Conservation (phyloP, 1,140 invertebrate species). For the Monochamus saltuarius region DNA sequence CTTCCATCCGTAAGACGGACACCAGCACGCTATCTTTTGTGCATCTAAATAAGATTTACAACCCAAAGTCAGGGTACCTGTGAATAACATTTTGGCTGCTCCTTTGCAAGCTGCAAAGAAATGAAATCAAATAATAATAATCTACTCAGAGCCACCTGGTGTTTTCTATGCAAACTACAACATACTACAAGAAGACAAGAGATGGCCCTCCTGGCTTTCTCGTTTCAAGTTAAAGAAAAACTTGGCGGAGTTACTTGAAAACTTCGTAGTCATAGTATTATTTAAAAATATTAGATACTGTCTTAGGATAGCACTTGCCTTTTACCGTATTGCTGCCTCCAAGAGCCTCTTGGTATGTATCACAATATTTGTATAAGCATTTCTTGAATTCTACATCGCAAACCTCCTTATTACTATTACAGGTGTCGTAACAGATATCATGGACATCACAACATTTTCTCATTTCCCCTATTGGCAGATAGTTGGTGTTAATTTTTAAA, state of each 20-base stretch:
- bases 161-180: neutral
- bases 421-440: constrained; percentile 89
- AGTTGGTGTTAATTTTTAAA: constrained; percentile 71
- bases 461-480: constrained; percentile 75
- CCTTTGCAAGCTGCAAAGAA: constrained; percentile 71
- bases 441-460: constrained; percentile 82
- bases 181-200: neutral
- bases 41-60: constrained; percentile 82
- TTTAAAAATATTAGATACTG: neutral
- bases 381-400: constrained; percentile 85
- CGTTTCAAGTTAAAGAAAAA: neutral
- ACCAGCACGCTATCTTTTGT: constrained; percentile 77
- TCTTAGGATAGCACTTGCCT: constrained; percentile 48
- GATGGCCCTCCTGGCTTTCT: neutral
- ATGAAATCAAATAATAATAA: neutral
- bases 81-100: constrained; percentile 79
- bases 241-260: neutral
- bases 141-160: neutral
- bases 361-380: constrained; percentile 82
- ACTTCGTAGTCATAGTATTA: neutral
- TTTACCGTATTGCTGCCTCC: constrained; percentile 65
- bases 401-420: constrained; percentile 78
- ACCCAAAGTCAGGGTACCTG: constrained; percentile 77
- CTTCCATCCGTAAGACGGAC: constrained; percentile 53
- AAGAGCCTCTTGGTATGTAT: constrained; percentile 63